Evolutionary conservation across 2,113 vertebrate genomes (phyloP), one percentile per base, ranked within the genome.

Genomic region (Rhabdomys dilectus): DNA sequence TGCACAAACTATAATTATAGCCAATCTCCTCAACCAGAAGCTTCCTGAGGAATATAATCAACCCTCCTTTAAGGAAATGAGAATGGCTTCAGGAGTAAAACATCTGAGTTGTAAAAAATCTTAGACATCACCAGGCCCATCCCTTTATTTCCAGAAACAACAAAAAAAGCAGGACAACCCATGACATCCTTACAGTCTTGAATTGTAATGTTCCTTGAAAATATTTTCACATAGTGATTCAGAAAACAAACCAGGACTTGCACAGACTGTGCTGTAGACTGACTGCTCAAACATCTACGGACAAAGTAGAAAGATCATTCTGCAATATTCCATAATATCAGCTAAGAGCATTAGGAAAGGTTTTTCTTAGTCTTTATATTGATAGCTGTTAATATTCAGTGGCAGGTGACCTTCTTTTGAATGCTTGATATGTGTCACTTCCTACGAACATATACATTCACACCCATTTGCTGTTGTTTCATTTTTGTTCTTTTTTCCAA

Each of bases 201-300:
- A 1, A 56, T 93, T 73, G 60, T 1, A 91, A 17, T 62, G 21
- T 4, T 53, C 29, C n/a, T 51, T 53, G 22, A 1, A 94, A 82
- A 87, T 56, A 36, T 2, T 95, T 81, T 87, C 15, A 73, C 82
- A 42, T 22, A 19, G 22, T 82, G 24, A 17, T 92, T 62, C 72
- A 66, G 6, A 70, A 72, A 87, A 12, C 1, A 87, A 84, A 4
- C 0, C 7, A 76, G 13, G 0, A 36, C 21, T 75, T 62, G 1
- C 5, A 10, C 0, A 21, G 7, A 1, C 4, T 42, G 5, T 19
- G 5, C 6, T 62, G 8, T 9, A n/a, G 12, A 19, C 0, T 70
- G 48, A 10, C 5, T 68, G 8, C 7, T 78, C 34, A 31, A 58
- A 70, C 31, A 88, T 31, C 9, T 80, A 2, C 8, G 45, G 78